Base-by-base conservation (phyloP, 1,140 invertebrate species). In the Drosophila carrolli region DNA sequence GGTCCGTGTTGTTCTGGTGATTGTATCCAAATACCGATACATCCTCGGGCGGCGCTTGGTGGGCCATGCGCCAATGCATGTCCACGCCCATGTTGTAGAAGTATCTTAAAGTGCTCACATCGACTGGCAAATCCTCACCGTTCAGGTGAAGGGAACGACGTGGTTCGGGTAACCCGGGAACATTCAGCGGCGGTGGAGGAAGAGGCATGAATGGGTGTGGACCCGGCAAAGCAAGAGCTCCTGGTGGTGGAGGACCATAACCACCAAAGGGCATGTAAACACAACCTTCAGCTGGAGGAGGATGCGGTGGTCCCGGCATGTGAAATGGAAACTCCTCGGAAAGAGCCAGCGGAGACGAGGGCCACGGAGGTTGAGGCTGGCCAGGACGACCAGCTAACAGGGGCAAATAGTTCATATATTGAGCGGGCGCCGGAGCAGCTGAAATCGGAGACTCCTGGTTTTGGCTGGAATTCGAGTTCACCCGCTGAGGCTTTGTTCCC, bases 51-150 rank as follows among this genome's bases (percentile, higher is more conserved):
- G 91, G 89, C 10, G 53, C 1, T 5, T 72, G 61, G 6, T 82
- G 59, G 5, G 66, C 14, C 58, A 79, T 68, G 16, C 80, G 76
- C 48, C 48, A 53, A 82, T 93, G 92, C 86, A 93, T 93, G 35
- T 95, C 95, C 40, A 95, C 89, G 76, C 95, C 95, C 75, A 95
- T 90, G 90, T 96, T 96, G 91, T 94, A 96, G 85, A 94, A 96
- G 77, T 94, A 95, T 58, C 95, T 93, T 43, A 95, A 86, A 9
- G 95, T 95, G 32, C 92, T 88, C 46, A 95, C 91, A 91, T 96
- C 95, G 61, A 93, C 93, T 5, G 94, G 95, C 62, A 95, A 92
- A 76, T 95, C 95, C 46, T 92, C 92, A 9, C 94, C 94, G 77
- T 93, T 94, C 19, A 92, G 63, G 48, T 94, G 93, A 9, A 94